These are phyloP conservation scores for Melikaiella ostensackeni DNA, from an alignment of 2,888 invertebrate genomes.

Conservation along the genomic window DNA sequence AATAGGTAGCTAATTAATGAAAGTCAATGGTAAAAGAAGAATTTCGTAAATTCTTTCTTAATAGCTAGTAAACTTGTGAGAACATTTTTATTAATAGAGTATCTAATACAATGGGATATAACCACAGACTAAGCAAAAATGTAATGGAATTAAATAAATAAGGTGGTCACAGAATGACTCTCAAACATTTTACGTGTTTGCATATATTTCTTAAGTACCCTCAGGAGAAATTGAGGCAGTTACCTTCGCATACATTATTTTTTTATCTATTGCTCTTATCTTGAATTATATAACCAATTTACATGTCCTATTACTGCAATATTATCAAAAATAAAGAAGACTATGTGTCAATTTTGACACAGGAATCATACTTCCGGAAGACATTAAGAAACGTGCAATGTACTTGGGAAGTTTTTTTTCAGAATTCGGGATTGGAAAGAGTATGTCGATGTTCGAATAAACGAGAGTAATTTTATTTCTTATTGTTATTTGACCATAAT, in stretches of 20 bases:
- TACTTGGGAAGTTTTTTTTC: not conserved
- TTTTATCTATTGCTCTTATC: not conserved
- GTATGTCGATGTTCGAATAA: not conserved
- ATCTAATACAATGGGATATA: constrained; percentile 30
- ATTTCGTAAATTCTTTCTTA: constrained; percentile 29
- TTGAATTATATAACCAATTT: not conserved
- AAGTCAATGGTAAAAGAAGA: constrained; percentile 21
- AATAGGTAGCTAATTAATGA: constrained; percentile 19
- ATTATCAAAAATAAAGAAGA: not conserved
- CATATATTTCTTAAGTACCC: not conserved
- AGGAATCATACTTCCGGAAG: not conserved
- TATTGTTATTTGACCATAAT: not conserved
- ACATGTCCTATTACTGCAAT: not conserved
- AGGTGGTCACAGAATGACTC: not conserved
- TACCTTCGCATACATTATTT: too few species aligned
- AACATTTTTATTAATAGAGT: constrained; percentile 13
- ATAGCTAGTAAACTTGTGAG: constrained; percentile 15
- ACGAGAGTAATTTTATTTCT: not conserved
- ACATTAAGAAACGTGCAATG: not conserved
- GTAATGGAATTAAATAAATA: constrained; percentile 3
- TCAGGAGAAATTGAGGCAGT: not conserved
- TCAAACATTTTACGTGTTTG: not conserved
- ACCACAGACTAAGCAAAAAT: constrained; percentile 2
- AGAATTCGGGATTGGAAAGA: not conserved
- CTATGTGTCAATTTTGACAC: not conserved